Base-by-base conservation (phyloP, 2,797 vertebrate genomes). In the Micrastur ruficollis region DNA sequence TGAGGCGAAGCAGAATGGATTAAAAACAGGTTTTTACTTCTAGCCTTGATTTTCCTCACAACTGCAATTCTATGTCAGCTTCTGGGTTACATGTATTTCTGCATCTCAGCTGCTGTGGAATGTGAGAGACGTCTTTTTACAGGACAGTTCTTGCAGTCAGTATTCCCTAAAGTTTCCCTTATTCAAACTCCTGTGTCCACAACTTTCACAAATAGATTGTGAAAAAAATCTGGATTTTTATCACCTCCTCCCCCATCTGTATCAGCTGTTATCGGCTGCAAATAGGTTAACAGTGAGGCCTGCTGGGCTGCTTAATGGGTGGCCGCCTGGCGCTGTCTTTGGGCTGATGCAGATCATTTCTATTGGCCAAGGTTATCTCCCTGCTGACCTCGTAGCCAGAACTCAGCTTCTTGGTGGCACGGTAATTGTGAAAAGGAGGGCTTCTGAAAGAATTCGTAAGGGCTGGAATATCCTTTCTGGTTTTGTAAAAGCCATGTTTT, bases 291-390 rank as follows among this genome's bases (percentile, higher is more conserved):
- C 75, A 75, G 84, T 2, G 55, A 32, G 86, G 89, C 87, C 84
- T 90, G 79, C 82, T 5, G 46, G 53, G 91, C 76, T 84, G 84
- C 93, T 85, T 56, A 53, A 78, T 87, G 90, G 84, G 90, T 93
- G 93, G 96, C 89, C 42, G 18, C 27, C 68, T 68, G 62, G 61
- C 3, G 1, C 68, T 86, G 78, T 42, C 71, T 89, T 82, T 74
- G 88, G 87, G 76, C 90, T 94, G 86, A 56, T 92, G 86, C 91
- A 80, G 81, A 78, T 89, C 49, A 12, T 95, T 95, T 90, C 82
- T 85, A 16, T 88, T 91, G 91, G 95, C 80, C 93, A 92, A 59
- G 63, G 94, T 95, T 93, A 94, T 94, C 84, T 97, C 58, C 56
- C 49, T 44, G 73, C 83, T 85, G 90, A 90, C 84, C 86, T 95